phyloP scores from a whole-genome alignment of 1,140 invertebrate genomes.

The Brachionus rotundiformis region DNA sequence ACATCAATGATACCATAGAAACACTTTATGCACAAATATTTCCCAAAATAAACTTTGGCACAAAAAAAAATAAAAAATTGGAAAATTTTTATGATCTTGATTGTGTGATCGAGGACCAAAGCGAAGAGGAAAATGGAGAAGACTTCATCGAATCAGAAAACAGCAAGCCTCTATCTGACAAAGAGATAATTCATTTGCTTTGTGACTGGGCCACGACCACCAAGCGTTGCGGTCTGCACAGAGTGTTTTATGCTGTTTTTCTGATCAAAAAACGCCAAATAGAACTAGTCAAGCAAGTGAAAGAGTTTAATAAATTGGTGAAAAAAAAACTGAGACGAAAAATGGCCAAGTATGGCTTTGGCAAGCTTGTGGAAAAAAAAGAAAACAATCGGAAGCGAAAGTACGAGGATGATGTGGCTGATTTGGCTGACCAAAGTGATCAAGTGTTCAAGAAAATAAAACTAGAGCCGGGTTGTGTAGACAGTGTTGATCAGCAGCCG shows the following conservation, averaged over 20 bases:
- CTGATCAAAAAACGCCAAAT: slow-evolving; percentile 82
- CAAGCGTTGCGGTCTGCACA: slow-evolving; percentile 85
- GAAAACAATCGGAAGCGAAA: slow-evolving; percentile 20
- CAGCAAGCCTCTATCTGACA: slow-evolving; percentile 60
- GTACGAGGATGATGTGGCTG: neutral
- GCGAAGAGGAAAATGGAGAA: neutral
- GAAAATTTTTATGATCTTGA: slow-evolving; percentile 52
- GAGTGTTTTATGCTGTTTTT: slow-evolving; percentile 89
- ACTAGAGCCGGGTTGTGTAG: neutral
- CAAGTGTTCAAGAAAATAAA: slow-evolving; percentile 13
- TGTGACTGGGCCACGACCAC: slow-evolving; percentile 96
- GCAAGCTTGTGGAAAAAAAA: neutral
- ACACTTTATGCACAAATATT: slow-evolving; percentile 87
- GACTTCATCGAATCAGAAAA: neutral
- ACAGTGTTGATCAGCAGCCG: neutral
- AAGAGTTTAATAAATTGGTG: slow-evolving; percentile 2
- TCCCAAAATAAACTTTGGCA: slow-evolving; percentile 60
- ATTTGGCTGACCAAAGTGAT: neutral
- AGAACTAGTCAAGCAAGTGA: slow-evolving; percentile 65
- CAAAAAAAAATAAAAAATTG: slow-evolving; percentile 45
- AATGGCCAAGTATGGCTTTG: neutral
- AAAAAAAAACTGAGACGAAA: slow-evolving; percentile 4
- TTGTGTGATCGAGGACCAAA: neutral
- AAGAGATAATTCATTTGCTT: slow-evolving; percentile 79
- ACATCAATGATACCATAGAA: slow-evolving; percentile 79